A percentile compares a stretch with the other conserved stretches of the same genome.
Evolutionary conservation across 2,797 vertebrate species (phyloP).

Genomic region (Botia kubotai): DNA sequence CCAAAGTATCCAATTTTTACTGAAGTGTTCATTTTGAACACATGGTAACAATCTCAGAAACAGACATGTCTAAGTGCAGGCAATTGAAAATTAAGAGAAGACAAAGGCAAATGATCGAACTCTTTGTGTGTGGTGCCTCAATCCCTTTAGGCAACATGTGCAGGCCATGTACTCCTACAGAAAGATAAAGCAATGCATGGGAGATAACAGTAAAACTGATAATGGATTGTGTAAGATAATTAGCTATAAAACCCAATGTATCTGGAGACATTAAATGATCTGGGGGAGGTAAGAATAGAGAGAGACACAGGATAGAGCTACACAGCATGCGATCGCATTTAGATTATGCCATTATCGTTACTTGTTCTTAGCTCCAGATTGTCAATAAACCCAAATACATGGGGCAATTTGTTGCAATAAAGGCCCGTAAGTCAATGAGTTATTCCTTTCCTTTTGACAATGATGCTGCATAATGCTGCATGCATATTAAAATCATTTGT

Average conservation of each 20-base stretch:
- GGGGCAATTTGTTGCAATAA: slow-evolving; percentile 74
- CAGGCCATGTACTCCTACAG: slow-evolving; percentile 65
- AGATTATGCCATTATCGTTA: slow-evolving; percentile 77
- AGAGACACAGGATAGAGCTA: slow-evolving; percentile 14
- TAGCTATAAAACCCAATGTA: slow-evolving; percentile 80
- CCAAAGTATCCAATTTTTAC: no score
- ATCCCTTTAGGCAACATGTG: slow-evolving; percentile 49
- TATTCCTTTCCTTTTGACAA: slow-evolving; percentile 71
- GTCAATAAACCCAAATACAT: slow-evolving; percentile 80
- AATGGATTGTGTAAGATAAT: slow-evolving; percentile 80
- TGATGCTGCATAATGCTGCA: slow-evolving; percentile 73
- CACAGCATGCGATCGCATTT: slow-evolving; percentile 66
- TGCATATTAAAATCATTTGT: slow-evolving; percentile 79
- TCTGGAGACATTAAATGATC: slow-evolving; percentile 81
- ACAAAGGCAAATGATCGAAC: slow-evolving; percentile 53
- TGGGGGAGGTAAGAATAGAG: slow-evolving; percentile 28
- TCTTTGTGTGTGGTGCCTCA: slow-evolving; percentile 63
- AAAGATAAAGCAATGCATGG: slow-evolving; percentile 79
- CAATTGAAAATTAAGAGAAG: slow-evolving; percentile 9
- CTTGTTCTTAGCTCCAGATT: slow-evolving; percentile 70
- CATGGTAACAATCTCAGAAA: not conserved
- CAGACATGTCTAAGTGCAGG: not conserved
- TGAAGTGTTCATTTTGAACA: not conserved
- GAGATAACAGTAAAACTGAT: slow-evolving; percentile 83
- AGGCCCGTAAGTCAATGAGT: slow-evolving; percentile 72